Percentiles rank a stretch among this genome's conserved stretches.
Evolutionary conservation across 2,888 invertebrate genomes (phyloP).

Genomic region (Cheilosia impressa): DNA sequence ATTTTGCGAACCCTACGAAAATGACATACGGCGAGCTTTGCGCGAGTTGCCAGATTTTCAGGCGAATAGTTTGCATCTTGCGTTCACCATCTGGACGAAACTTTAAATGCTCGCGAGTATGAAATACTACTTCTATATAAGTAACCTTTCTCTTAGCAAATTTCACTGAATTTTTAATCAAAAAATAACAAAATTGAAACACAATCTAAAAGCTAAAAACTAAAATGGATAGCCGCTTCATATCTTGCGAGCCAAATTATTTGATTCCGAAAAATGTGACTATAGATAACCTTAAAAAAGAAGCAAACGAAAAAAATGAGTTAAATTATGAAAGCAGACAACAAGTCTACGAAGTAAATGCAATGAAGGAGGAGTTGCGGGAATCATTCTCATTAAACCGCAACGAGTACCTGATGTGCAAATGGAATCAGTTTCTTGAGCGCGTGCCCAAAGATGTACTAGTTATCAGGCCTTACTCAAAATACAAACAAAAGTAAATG

Average conservation of each 20-base stretch:
- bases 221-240: slow-evolving; percentile 3
- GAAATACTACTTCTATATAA: too few relatives aligned
- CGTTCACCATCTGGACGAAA: too few relatives aligned
- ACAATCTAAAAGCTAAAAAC: background rate
- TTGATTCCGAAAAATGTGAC: slow-evolving; percentile 12
- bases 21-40: too few relatives aligned
- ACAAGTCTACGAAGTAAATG: background rate
- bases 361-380: background rate
- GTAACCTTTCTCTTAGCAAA: too few relatives aligned
- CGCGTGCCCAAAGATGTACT: slow-evolving; percentile 5
- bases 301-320: background rate
- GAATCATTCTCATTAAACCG: slow-evolving; percentile 4
- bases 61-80: too few relatives aligned
- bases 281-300: slow-evolving; percentile 15
- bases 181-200: background rate
- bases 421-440: slow-evolving; percentile 45
- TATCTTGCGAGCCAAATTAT: slow-evolving; percentile 22
- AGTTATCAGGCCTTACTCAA: slow-evolving; percentile 12
- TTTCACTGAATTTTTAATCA: too few relatives aligned
- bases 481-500: slow-evolving; percentile 30
- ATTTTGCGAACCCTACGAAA: too few relatives aligned
- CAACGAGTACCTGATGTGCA: slow-evolving; percentile 37
- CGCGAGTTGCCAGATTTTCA: too few relatives aligned
- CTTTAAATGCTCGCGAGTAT: too few relatives aligned
- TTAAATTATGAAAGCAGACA: background rate